These are phyloP conservation scores for Anagyrus pseudococci DNA, from an alignment of 2,888 invertebrate species.

Conservation along the genomic window DNA sequence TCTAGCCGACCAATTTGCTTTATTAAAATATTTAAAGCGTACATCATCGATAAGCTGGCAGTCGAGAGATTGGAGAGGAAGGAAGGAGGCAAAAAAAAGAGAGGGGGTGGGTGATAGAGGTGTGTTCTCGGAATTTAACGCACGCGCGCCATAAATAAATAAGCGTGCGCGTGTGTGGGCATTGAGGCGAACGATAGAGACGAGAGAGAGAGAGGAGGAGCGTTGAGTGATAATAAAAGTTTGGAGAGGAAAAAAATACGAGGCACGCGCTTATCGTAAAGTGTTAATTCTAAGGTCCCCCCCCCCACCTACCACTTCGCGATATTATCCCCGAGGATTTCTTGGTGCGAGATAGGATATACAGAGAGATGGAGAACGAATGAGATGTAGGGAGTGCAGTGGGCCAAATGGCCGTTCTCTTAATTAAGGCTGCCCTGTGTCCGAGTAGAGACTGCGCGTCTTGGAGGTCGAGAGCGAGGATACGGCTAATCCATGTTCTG, in stretches of 20 bases:
- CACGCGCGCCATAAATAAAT: conserved; percentile 5
- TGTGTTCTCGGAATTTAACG: conserved; percentile 17
- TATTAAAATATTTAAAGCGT: conserved; percentile 26
- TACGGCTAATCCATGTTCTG: conserved; percentile 28
- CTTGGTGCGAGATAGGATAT: too few relatives aligned
- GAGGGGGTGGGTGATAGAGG: background rate
- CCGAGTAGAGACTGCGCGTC: conserved; percentile 7
- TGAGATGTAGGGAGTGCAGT: conserved; percentile 45
- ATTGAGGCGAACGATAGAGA: background rate
- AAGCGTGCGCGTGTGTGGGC: conserved; percentile 11
- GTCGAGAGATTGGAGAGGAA: too few relatives aligned
- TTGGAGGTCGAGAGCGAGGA: conserved; percentile 28
- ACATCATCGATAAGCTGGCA: conserved; percentile 19
- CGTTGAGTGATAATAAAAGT: conserved; percentile 8
- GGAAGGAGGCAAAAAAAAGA: too few relatives aligned
- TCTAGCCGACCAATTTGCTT: conserved; percentile 15
- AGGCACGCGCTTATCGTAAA: conserved; percentile 13
- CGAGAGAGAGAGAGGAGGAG: background rate
- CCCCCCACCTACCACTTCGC: background rate
- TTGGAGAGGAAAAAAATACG: conserved; percentile 6
- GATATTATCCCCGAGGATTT: too few relatives aligned
- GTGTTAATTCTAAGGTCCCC: conserved; percentile 13
- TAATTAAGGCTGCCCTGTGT: conserved; percentile 51
- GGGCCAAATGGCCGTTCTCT: conserved; percentile 51
- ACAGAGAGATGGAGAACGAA: too few relatives aligned